Evolutionary conservation across 2,888 invertebrate species (phyloP).

Genomic region (Minunthozetes semirufus): DNA sequence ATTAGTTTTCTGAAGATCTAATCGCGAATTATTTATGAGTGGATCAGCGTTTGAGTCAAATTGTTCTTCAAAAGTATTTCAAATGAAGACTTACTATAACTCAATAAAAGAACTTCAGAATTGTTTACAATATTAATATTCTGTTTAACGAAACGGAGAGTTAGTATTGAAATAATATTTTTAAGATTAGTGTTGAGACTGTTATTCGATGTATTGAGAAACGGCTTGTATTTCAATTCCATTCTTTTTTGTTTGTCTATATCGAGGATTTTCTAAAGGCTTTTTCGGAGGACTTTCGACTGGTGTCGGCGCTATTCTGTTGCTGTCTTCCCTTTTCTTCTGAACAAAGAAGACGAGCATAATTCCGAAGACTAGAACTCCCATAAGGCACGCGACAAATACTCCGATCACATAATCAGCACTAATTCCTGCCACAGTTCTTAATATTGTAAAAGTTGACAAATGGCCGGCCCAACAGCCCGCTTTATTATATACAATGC

Average conservation of each 20-base stretch:
- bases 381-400: conserved; percentile 42
- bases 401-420: conserved; percentile 39
- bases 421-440: conserved; percentile 32
- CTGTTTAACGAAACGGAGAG: too few species aligned
- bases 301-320: not conserved
- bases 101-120: too few species aligned
- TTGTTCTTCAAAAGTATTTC: too few species aligned
- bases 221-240: conserved; percentile 15
- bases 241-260: conserved; percentile 17
- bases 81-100: too few species aligned
- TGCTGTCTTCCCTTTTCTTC: conserved; percentile 37
- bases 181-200: not conserved
- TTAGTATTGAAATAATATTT: too few species aligned
- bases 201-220: too few species aligned
- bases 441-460: conserved; percentile 26
- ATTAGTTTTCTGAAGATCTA: too few species aligned
- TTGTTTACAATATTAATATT: too few species aligned
- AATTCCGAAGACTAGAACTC: conserved; percentile 41
- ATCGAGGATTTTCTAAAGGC: conserved; percentile 1
- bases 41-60: too few species aligned
- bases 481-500: not conserved
- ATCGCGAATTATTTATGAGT: too few species aligned
- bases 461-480: conserved; percentile 38
- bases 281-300: not conserved
- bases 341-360: conserved; percentile 41